Conservation (phyloP, 2,888 invertebrate species). For the Ectemnius continuus region DNA sequence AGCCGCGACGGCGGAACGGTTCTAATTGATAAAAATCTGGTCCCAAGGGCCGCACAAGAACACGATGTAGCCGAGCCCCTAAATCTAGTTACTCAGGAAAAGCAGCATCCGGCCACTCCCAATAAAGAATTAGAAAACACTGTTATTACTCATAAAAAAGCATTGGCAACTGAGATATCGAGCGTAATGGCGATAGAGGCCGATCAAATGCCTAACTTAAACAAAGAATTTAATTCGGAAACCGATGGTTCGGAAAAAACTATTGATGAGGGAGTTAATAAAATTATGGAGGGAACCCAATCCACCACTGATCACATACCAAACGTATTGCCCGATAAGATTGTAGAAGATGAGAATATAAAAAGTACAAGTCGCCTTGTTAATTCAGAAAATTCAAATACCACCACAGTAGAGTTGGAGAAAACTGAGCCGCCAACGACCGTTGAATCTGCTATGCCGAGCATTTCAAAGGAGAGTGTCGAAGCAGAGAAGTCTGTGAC, state of each 20-base stretch:
- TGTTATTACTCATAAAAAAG: conserved; percentile 10
- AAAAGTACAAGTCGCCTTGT: not conserved
- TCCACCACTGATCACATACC: not conserved
- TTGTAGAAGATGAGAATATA: not conserved
- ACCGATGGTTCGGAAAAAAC: not conserved
- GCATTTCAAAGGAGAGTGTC: not conserved
- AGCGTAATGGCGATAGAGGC: not conserved
- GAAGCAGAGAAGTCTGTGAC: conserved; percentile 9
- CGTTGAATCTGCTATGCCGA: conserved; percentile 2
- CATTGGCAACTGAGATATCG: not conserved
- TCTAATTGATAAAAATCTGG: conserved; percentile 60
- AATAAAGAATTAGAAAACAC: conserved; percentile 19
- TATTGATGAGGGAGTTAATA: not conserved
- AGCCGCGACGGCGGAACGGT: conserved; percentile 50
- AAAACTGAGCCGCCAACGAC: not conserved
- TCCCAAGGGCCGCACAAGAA: conserved; percentile 57
- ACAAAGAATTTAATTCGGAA: not conserved
- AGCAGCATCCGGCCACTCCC: conserved; percentile 24
- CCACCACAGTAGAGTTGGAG: not conserved
- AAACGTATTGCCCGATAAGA: not conserved
- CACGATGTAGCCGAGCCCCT: conserved; percentile 36
- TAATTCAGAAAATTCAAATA: not conserved
- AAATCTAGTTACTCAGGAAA: conserved; percentile 51
- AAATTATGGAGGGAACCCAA: not conserved
- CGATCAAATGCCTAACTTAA: not conserved